phyloP scores from a whole-genome alignment of 1,140 invertebrate species.

The Drosophila pachea region DNA sequence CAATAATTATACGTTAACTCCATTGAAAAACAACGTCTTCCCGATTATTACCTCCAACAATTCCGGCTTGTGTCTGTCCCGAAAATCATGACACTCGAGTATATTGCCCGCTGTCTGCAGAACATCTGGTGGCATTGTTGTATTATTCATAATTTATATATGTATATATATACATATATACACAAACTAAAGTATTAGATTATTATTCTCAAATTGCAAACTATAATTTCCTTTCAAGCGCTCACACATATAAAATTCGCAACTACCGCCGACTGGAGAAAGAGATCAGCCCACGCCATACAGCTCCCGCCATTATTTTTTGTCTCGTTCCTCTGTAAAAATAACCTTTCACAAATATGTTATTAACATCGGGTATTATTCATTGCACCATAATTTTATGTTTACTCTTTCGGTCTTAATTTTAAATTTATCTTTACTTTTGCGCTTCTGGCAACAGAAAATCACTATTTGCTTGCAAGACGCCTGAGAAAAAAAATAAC shows the following conservation, averaged over 20 bases:
- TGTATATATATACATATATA: slow-evolving; percentile 2
- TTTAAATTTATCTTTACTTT: too few species aligned
- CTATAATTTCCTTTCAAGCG: neutral
- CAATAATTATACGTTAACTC: neutral
- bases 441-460: neutral
- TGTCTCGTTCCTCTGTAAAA: slow-evolving; percentile 16
- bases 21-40: neutral
- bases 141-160: slow-evolving; percentile 41
- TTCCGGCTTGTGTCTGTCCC: slow-evolving; percentile 65
- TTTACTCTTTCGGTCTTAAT: neutral
- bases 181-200: slow-evolving; percentile 1
- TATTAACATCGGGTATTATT: neutral
- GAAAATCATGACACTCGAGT: slow-evolving; percentile 68
- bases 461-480: too few species aligned
- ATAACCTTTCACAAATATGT: slow-evolving; percentile 11
- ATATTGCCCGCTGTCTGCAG: slow-evolving; percentile 67
- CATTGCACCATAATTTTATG: neutral
- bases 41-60: slow-evolving; percentile 61
- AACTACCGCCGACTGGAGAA: slow-evolving; percentile 36
- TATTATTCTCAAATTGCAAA: neutral
- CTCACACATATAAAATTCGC: slow-evolving; percentile 11
- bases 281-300: slow-evolving; percentile 44
- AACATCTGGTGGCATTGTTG: slow-evolving; percentile 54
- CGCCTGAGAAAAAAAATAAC: too few species aligned
- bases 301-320: slow-evolving; percentile 54